A percentile compares a stretch with the other conserved stretches of the same genome.
These are phyloP conservation scores for Elymnias hypermnestra DNA, from an alignment of 1,140 invertebrate species.

Conservation along the genomic window DNA sequence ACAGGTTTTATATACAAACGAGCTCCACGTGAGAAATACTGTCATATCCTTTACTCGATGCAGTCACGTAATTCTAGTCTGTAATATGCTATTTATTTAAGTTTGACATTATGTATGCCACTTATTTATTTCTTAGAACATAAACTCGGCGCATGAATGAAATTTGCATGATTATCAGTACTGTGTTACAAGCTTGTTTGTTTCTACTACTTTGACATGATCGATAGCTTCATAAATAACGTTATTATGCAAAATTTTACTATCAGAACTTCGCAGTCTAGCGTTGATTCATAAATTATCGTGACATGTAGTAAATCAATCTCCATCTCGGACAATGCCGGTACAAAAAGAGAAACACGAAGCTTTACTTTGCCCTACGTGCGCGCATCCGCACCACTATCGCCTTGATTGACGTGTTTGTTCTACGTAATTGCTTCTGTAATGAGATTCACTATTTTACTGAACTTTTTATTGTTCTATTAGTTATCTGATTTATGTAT, in stretches of 20 bases:
- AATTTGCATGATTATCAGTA: too few species aligned
- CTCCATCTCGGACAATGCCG: slow-evolving; percentile 24
- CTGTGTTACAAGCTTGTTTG: slow-evolving; percentile 17
- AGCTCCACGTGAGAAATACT: slow-evolving; percentile 10
- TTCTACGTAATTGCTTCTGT: slow-evolving; percentile 44
- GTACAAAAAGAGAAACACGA: slow-evolving; percentile 38
- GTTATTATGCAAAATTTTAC: slow-evolving; percentile 26
- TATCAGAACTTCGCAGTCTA: slow-evolving; percentile 13
- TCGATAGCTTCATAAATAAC: slow-evolving; percentile 21
- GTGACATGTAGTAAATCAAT: slow-evolving; percentile 33
- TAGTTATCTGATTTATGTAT: slow-evolving; percentile 18
- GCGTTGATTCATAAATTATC: slow-evolving; percentile 26
- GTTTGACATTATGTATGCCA: too few species aligned
- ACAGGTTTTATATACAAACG: slow-evolving; percentile 20
- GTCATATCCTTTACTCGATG: slow-evolving; percentile 13
- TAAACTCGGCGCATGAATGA: not conserved
- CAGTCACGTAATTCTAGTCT: slow-evolving; percentile 6
- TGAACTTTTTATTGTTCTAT: slow-evolving; percentile 26
- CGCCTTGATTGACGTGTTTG: slow-evolving; percentile 44
- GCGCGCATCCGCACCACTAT: slow-evolving; percentile 31
- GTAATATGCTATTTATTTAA: slow-evolving; percentile 16
- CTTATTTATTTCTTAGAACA: too few species aligned
- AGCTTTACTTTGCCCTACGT: slow-evolving; percentile 32
- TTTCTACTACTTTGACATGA: slow-evolving; percentile 17
- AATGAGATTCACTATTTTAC: slow-evolving; percentile 37